Conservation (phyloP, 1,140 invertebrate species). For the Drosophila tsacasi region DNA sequence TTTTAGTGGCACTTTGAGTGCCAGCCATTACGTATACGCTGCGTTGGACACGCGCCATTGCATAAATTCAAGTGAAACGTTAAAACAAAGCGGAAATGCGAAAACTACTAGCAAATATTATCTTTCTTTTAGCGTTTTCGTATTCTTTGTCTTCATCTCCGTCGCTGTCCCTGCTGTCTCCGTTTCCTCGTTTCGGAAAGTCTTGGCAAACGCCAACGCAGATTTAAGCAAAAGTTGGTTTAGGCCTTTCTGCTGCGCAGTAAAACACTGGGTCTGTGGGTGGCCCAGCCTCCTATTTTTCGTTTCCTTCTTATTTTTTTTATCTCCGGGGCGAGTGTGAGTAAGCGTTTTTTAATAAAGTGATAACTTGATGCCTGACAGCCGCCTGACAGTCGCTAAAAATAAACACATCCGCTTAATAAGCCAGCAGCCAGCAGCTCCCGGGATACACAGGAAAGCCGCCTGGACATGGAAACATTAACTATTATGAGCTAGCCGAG, state of each 20-base stretch:
- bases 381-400: conserved; percentile 66
- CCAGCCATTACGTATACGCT: conserved; percentile 77
- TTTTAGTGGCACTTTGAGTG: conserved; percentile 78
- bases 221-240: conserved; percentile 71
- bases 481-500: conserved; percentile 41
- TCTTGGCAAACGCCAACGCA: conserved; percentile 49
- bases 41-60: conserved; percentile 81
- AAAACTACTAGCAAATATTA: conserved; percentile 76
- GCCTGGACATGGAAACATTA: conserved; percentile 51
- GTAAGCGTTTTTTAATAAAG: conserved; percentile 80
- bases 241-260: conserved; percentile 66
- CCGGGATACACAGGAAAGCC: conserved; percentile 48
- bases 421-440: conserved; percentile 51
- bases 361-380: conserved; percentile 76
- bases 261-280: conserved; percentile 47
- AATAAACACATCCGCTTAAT: conserved; percentile 69
- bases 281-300: conserved; percentile 31
- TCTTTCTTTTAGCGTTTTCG: conserved; percentile 60
- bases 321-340: conserved; percentile 47
- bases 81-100: conserved; percentile 82
- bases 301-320: neutral
- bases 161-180: conserved; percentile 19
- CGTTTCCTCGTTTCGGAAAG: conserved; percentile 23
- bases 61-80: conserved; percentile 83
- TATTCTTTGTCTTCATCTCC: conserved; percentile 51